Evolutionary conservation across 2,888 invertebrate species (phyloP), one percentile per base, ranked within the genome.

Genomic region (Tuberolachnus salignus): DNA sequence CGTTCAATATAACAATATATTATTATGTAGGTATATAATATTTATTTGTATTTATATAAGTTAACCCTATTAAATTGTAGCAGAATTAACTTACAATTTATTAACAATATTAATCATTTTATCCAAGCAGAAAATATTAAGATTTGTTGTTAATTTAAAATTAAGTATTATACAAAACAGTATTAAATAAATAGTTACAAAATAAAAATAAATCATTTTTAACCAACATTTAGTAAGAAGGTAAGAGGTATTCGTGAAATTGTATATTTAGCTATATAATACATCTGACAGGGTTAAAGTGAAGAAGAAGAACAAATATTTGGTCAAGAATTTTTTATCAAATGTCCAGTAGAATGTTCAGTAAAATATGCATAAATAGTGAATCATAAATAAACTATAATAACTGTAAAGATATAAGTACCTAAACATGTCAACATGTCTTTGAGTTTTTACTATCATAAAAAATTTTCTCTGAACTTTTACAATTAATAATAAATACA

Each of bases 101-200:
- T 19, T 66, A 66, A 75, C 66, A 66, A 46, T 75, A 75, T 75
- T 75, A 75, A 75, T 75, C 26, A 26, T 66, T 67, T 75, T 75
- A 75, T 61, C 23, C 23, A 75, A 75, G 75, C 75, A 49, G 66
- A 66, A 64, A 55, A 75, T 66, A 57, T 55, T 55, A 55, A 66
- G 14, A 46, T 16, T 66, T 67, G 8, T 66, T 75, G 55, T 75
- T 75, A 75, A 75, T 75, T 34, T 26, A 16, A 57, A 66, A 67
- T 66, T 44, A 57, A 46, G 21, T 75, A 73, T 34, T 13, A 73
- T 51, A 63, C 42, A 49, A 64, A 72, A 72, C 21, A 61, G 55
- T 42, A 53, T 6, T 69, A 42, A 63, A 63, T 57, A 61, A 61
- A 61, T 61, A 72, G 34, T 73, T 53, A 51, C 26, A n/a, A 72